Conservation (phyloP, 2,113 vertebrate species). For the Xiphias gladius region DNA sequence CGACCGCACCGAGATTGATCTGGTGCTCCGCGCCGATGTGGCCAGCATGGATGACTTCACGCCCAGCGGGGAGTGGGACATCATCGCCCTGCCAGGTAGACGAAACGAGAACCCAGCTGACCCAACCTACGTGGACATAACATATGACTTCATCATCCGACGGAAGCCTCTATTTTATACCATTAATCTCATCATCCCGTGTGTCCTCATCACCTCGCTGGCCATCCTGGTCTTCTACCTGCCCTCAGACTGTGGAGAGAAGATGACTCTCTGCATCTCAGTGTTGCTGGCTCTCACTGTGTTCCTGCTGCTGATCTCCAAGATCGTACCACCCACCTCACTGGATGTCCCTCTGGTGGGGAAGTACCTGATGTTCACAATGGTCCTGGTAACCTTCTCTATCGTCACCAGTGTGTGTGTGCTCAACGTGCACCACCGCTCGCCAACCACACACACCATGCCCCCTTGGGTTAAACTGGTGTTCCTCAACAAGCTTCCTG, state of each 20-base stretch:
- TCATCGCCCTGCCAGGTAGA: conserved; percentile 91
- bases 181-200: conserved; percentile 97
- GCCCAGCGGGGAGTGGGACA: conserved; percentile 96
- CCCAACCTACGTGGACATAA: conserved; percentile 96
- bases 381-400: conserved; percentile 97
- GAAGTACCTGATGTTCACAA: conserved; percentile 99
- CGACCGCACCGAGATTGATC: conserved; percentile 93
- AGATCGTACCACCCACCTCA: conserved; percentile 95
- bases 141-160: conserved; percentile 96
- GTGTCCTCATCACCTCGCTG: conserved; percentile 94
- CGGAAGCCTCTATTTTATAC: conserved; percentile 97
- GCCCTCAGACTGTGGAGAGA: conserved; percentile 95
- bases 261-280: conserved; percentile 97
- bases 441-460: conserved; percentile 97
- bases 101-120: conserved; percentile 93
- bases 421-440: conserved; percentile 96
- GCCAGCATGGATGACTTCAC: conserved; percentile 98
- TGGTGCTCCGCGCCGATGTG: conserved; percentile 92
- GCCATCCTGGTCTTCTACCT: conserved; percentile 97
- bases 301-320: conserved; percentile 96
- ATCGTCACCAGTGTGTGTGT: conserved; percentile 97
- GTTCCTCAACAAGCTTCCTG: conserved; percentile 93
- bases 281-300: conserved; percentile 95
- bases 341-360: conserved; percentile 95
- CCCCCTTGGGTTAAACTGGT: conserved; percentile 94